Conservation (phyloP, 2,888 invertebrate species). For the Linnaemya vulpina region DNA sequence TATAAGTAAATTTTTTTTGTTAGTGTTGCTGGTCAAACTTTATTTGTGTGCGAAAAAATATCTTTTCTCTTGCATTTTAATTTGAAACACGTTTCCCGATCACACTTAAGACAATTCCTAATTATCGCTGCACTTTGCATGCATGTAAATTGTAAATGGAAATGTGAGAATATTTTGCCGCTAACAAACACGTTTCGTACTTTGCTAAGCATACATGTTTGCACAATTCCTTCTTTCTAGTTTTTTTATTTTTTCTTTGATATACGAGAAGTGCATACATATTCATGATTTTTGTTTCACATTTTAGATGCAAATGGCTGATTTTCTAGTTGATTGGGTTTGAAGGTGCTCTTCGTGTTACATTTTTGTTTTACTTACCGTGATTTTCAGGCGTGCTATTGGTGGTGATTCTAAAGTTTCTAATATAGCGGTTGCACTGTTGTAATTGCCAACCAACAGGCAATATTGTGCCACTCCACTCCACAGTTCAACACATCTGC, state of each 20-base stretch:
- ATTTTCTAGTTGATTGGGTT: slow-evolving; percentile 15
- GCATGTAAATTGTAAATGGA: neutral
- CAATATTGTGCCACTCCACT: slow-evolving; percentile 83
- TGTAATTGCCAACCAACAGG: slow-evolving; percentile 83
- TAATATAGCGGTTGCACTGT: slow-evolving; percentile 82
- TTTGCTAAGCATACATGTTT: slow-evolving; percentile 4
- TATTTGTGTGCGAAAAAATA: no score
- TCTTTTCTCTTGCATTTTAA: neutral
- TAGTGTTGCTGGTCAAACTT: no score
- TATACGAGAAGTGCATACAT: slow-evolving; percentile 12
- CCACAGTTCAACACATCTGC: slow-evolving; percentile 82
- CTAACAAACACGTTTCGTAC: slow-evolving; percentile 14
- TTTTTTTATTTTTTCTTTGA: neutral
- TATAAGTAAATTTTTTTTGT: no score
- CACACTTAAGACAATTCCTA: slow-evolving; percentile 73
- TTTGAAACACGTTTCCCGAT: slow-evolving; percentile 68
- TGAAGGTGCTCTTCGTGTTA: slow-evolving; percentile 2
- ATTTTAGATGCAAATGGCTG: neutral
- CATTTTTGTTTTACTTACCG: slow-evolving; percentile 77
- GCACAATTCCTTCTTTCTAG: neutral
- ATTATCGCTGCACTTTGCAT: slow-evolving; percentile 33
- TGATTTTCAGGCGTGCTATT: slow-evolving; percentile 82
- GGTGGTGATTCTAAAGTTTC: slow-evolving; percentile 83
- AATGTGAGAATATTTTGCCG: neutral
- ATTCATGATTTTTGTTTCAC: slow-evolving; percentile 8